Evolutionary conservation across 2,888 invertebrate species (phyloP), one percentile per base, ranked within the genome.

Genomic region (Lissocephala sabroskyi): DNA sequence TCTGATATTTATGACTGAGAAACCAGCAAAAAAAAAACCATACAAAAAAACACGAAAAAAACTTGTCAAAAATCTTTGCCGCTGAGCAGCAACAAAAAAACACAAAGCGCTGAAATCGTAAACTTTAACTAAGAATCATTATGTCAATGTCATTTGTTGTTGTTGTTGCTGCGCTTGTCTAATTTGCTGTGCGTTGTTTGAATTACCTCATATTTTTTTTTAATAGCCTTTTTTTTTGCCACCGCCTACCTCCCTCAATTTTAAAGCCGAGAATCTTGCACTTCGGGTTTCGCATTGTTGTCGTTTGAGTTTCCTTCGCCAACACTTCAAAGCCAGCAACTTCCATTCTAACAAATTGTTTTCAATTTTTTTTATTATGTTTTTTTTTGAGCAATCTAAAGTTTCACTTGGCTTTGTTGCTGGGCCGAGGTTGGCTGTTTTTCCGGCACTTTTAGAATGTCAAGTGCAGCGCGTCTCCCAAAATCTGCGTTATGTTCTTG

Each of bases 61-160:
- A 64, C 53, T 57, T 62, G 62, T 65, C 62, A 61, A 65, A 62
- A 62, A n/a, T n/a, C n/a, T n/a, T n/a, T n/a, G n/a, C n/a, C n/a
- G n/a, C n/a, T n/a, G 14, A 35, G 32, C 32, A 36, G 37, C 35
- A 35, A 35, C 56, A 49, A 56, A 32, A 18, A 9, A 2, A 58
- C 39, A 11, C 43, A 41, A 51, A 53, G 57, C 57, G 50, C 52
- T 62, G 62, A 65, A 62, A 61, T 63, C 58, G 65, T 63, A 58
- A 63, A 63, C 61, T 50, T 46, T 62, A 61, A 58, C 76, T 67
- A 67, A 68, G 68, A 68, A 68, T 73, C 68, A 68, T 68, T 68
- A 68, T 68, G 76, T 68, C 68, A 68, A 73, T 76, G 68, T 76
- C 67, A 67, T 45, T 47, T 52, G 33, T 46, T 51, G 49, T 55